Percentiles rank a stretch among this genome's conserved stretches.
Evolutionary conservation across 1,140 invertebrate species (phyloP).

Genomic region (Sitobion miscanthi): DNA sequence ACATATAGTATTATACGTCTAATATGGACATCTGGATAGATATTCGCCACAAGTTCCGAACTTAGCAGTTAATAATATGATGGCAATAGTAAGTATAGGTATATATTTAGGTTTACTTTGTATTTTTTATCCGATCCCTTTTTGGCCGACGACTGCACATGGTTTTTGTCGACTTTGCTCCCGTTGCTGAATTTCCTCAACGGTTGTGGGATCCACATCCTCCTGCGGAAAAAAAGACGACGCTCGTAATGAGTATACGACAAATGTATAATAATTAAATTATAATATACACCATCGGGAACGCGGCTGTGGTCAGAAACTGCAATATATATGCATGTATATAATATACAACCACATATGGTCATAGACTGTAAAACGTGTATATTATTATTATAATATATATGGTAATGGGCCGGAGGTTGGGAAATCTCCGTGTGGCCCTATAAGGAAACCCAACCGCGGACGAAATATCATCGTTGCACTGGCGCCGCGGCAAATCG

Average conservation of each 20-base stretch:
- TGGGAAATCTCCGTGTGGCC: conserved; percentile 58
- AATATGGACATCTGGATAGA: background rate
- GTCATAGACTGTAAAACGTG: background rate
- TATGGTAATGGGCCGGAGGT: conserved; percentile 20
- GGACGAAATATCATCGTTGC: background rate
- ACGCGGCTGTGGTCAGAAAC: background rate
- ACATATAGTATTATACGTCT: background rate
- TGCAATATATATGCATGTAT: background rate
- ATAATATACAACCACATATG: conserved; percentile 7
- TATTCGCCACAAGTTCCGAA: background rate
- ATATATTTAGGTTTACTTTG: conserved; percentile 68
- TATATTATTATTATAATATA: conserved; percentile 4
- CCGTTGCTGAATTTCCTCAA: conserved; percentile 88
- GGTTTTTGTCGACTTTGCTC: conserved; percentile 77
- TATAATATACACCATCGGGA: background rate
- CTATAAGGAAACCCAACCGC: conserved; percentile 16
- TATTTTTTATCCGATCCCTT: conserved; percentile 80
- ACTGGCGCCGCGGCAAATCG: background rate
- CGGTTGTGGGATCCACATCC: conserved; percentile 90
- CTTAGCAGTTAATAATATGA: background rate
- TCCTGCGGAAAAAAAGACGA: conserved; percentile 64
- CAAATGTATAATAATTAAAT: background rate
- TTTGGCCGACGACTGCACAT: conserved; percentile 71
- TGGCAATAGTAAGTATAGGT: background rate
- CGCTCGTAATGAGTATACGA: background rate